Evolutionary conservation across 2,113 vertebrate species (phyloP).

Genomic region (Zingel zingel): DNA sequence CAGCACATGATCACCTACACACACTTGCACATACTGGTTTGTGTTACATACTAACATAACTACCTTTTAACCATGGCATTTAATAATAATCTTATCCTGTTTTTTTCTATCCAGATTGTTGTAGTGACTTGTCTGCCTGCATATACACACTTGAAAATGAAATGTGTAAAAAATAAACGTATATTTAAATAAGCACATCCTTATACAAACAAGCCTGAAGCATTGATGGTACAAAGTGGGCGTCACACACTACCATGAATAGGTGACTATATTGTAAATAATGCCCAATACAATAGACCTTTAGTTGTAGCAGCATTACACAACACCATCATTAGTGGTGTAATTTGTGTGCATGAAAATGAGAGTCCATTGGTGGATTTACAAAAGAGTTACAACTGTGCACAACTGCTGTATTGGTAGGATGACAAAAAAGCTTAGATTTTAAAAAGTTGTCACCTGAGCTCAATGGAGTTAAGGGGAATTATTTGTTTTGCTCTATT

Average conservation of each 20-base stretch:
- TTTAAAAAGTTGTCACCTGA: no score
- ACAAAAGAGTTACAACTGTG: constrained; percentile 6
- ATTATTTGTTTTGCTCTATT: no score
- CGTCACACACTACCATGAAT: constrained; percentile 8
- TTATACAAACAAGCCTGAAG: constrained; percentile 1
- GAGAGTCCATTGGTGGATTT: not conserved
- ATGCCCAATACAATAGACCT: not conserved
- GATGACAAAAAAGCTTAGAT: not conserved
- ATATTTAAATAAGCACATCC: constrained; percentile 49
- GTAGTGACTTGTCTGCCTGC: not conserved
- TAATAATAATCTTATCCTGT: not conserved
- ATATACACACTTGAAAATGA: not conserved
- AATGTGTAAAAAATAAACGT: not conserved
- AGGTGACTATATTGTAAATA: constrained; percentile 1
- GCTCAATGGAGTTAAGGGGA: no score
- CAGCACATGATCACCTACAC: not conserved
- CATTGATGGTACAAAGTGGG: not conserved
- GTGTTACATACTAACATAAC: no score
- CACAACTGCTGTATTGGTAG: not conserved
- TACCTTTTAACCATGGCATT: not conserved
- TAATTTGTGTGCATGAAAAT: not conserved
- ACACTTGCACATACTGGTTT: not conserved
- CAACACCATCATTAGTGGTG: not conserved
- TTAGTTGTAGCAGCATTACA: constrained; percentile 7
- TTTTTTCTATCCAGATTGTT: not conserved